Evolutionary conservation across 2,888 invertebrate genomes (phyloP).

Genomic region (Sylvicola cinctus): DNA sequence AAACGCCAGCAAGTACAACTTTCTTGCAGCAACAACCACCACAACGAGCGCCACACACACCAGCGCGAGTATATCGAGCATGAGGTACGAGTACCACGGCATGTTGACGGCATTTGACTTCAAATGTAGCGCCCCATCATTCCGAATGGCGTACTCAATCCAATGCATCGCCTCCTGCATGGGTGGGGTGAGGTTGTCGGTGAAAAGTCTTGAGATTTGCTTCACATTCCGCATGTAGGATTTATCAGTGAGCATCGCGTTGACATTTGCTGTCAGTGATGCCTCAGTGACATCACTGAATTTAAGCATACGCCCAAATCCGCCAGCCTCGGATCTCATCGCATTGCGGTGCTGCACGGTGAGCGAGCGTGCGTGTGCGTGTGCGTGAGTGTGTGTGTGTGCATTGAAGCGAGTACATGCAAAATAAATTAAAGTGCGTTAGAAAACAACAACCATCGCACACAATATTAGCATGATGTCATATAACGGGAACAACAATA

Average conservation of each 20-base stretch:
- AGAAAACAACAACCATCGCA: too few species aligned
- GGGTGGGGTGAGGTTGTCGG: constrained; percentile 32
- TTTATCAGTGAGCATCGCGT: constrained; percentile 20
- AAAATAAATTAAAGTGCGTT: too few species aligned
- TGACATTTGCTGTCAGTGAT: constrained; percentile 17
- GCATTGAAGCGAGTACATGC: too few species aligned
- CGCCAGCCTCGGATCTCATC: constrained; percentile 19
- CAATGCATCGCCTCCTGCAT: constrained; percentile 36
- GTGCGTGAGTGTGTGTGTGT: too few species aligned
- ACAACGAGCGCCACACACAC: constrained; percentile 19
- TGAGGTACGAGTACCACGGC: constrained; percentile 22
- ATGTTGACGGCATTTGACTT: constrained; percentile 23
- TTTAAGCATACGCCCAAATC: constrained; percentile 20
- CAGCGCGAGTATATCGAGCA: constrained; percentile 28
- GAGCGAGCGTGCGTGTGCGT: too few species aligned
- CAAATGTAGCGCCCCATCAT: constrained; percentile 23
- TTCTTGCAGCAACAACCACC: constrained; percentile 18
- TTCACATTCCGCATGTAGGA: constrained; percentile 23
- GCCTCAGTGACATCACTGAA: constrained; percentile 20
- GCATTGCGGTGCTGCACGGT: constrained; percentile 17
- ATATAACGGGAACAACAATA: too few species aligned
- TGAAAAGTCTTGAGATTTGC: constrained; percentile 27
- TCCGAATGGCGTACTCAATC: constrained; percentile 33
- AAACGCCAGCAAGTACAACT: too few species aligned
- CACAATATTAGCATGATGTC: too few species aligned